phyloP scores from a whole-genome alignment of 2,797 vertebrate genomes.

The Sebastes variabilis region DNA sequence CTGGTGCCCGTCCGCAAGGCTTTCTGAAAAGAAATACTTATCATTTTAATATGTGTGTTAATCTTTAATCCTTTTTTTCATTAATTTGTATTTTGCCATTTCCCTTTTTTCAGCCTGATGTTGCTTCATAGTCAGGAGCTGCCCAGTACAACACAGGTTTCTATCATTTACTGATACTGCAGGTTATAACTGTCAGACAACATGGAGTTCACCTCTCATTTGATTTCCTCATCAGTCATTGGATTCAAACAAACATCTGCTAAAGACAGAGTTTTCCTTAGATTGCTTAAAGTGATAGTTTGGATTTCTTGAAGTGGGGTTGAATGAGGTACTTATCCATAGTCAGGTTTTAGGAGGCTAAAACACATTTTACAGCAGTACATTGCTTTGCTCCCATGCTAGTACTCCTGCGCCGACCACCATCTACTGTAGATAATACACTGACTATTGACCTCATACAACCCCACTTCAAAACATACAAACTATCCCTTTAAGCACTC shows the following conservation, averaged over 20 bases:
- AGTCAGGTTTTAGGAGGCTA: not conserved
- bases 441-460: not conserved
- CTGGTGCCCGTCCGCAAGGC: slow-evolving; percentile 92
- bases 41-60: rapidly evolving
- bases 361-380: not conserved
- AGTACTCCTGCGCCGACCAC: too few species aligned
- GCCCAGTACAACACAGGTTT: not conserved
- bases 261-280: not conserved
- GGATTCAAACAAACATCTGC: not conserved
- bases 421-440: not conserved
- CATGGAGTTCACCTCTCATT: not conserved
- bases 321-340: not conserved
- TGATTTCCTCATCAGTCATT: not conserved
- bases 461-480: too few species aligned
- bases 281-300: not conserved
- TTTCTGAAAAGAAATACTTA: slow-evolving; percentile 81
- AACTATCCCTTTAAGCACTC: not conserved
- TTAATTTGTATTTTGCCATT: not conserved
- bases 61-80: not conserved
- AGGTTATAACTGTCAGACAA: not conserved
- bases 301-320: not conserved
- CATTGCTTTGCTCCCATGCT: not conserved
- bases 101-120: not conserved
- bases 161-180: not conserved
- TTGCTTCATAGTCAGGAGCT: not conserved